Evolutionary conservation across 2,797 vertebrate genomes (phyloP), one percentile per base, ranked within the genome.

Genomic region (Craterocephalus amniculus): DNA sequence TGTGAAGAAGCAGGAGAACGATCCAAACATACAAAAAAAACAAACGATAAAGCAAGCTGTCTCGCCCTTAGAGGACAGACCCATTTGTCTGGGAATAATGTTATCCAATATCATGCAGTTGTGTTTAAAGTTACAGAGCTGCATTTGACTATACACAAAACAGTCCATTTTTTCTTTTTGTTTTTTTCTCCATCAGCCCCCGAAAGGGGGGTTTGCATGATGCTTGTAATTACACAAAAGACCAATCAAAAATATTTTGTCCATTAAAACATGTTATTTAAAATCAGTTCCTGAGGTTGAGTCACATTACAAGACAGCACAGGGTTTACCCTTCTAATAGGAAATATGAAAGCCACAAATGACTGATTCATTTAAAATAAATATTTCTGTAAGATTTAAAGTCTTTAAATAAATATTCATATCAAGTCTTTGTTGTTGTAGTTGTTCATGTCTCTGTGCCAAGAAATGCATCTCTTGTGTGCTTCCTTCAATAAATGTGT

Each of bases 331-430:
- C 78, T 87, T 87, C 70, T 70, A 55, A 71, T 43, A 62, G 58
- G 63, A 71, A 83, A 83, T 34, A 72, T 54, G 49, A 40, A 83
- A 76, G 68, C 83, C 83, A 88, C 83, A 75, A 70, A 76, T 71
- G 64, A 86, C 60, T 72, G 54, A 83, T 82, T 76, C 45, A 77
- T 85, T 74, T 52, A 34, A 87, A 86, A 82, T 78, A 58, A 89
- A 74, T 87, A 76, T 91, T 91, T 91, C 84, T 93, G 89, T 90
- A 88, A 83, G 67, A 87, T 78, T 45, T 86, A 45, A 67, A 72
- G 51, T 88, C 68, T 91, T 89, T 85, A 68, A 93, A 93, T 93
- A 93, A 93, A 92, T 79, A 85, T 91, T 87, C 76, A 78, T 88
- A 87, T 78, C 72, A 81, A 81, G 81, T 29, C 14, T 52, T 43